A percentile compares a stretch with the other conserved stretches of the same genome.
Conservation (phyloP, 2,888 invertebrate genomes). For the Melangyna quadrimaculata region DNA sequence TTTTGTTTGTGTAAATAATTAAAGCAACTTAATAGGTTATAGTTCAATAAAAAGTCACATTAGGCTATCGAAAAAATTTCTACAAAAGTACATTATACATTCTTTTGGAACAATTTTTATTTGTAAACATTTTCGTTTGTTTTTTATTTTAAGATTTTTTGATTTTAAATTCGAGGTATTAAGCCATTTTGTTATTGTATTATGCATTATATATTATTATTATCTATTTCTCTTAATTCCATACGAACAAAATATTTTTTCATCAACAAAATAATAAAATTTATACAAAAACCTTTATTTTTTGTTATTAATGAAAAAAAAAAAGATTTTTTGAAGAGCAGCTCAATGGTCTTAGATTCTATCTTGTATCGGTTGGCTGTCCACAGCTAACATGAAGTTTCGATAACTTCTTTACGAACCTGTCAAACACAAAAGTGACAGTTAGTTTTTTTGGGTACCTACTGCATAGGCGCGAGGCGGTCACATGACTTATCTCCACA, state of each 20-base stretch:
- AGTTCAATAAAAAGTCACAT: conserved; percentile 47
- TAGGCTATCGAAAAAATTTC: conserved; percentile 43
- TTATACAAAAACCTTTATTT: background rate
- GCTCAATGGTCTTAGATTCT: too few species aligned
- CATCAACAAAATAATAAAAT: background rate
- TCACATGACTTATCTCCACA: too few species aligned
- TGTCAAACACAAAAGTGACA: too few species aligned
- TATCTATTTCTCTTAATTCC: conserved; percentile 17
- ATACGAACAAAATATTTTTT: conserved; percentile 5
- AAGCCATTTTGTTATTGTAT: conserved; percentile 47
- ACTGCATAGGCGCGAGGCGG: too few species aligned
- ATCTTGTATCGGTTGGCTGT: too few species aligned
- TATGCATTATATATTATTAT: conserved; percentile 6
- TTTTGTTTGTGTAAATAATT: conserved; percentile 28
- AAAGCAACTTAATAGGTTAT: conserved; percentile 34
- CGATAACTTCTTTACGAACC: too few species aligned
- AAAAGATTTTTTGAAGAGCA: too few species aligned
- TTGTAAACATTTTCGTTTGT: background rate
- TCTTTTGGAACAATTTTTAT: background rate
- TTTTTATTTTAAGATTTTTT: conserved; percentile 19
- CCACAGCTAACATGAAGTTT: too few species aligned
- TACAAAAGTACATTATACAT: conserved; percentile 5
- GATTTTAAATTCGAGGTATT: conserved; percentile 22
- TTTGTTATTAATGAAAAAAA: too few species aligned
- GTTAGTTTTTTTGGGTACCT: too few species aligned